Conservation (phyloP, 2,113 vertebrate genomes). For the Gymnobelideus leadbeateri region DNA sequence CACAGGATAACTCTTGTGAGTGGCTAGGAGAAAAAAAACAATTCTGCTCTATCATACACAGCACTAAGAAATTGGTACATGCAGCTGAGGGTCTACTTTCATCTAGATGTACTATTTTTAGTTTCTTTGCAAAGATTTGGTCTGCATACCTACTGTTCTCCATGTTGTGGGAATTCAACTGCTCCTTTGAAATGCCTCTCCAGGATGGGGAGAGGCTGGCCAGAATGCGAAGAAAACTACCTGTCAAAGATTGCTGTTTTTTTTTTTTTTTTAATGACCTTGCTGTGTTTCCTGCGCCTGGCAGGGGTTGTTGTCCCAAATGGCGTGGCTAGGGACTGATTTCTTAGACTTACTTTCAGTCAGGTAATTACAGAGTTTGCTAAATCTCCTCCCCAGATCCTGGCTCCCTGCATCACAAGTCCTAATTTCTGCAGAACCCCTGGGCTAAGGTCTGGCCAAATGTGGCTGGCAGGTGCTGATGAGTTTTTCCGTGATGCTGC, state of each 20-base stretch:
- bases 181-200: not conserved
- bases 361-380: not conserved
- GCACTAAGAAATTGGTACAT: slow-evolving; percentile 46
- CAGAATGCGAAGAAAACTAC: not conserved
- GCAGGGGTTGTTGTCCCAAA: not conserved
- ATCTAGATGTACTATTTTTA: slow-evolving; percentile 39
- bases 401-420: not conserved
- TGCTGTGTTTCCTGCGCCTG: not conserved
- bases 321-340: not conserved
- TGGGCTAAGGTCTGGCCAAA: not conserved
- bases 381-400: not conserved
- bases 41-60: not conserved
- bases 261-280: too few species aligned
- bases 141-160: not conserved
- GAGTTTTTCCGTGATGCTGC: not conserved
- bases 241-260: not conserved
- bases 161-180: slow-evolving; percentile 6
- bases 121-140: slow-evolving; percentile 49
- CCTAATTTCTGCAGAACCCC: not conserved
- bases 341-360: not conserved
- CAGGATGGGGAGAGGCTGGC: not conserved
- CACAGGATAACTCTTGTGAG: slow-evolving; percentile 53
- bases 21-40: slow-evolving; percentile 43
- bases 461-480: not conserved
- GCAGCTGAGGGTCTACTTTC: slow-evolving; percentile 45